These are phyloP conservation scores for Chaetodon auriga DNA, from an alignment of 2,113 vertebrate genomes.

Conservation along the genomic window DNA sequence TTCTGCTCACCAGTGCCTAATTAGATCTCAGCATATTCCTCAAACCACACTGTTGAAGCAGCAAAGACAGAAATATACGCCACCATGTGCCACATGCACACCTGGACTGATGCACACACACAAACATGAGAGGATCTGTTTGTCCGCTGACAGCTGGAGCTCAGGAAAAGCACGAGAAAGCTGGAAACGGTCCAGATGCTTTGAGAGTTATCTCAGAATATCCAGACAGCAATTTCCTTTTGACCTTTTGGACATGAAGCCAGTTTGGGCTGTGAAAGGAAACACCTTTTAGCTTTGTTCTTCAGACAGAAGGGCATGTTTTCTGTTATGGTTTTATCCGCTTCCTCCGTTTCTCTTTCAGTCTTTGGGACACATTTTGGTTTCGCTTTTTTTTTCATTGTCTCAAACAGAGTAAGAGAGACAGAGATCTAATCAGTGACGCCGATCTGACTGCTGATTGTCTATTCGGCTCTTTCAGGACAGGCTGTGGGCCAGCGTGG, in stretches of 20 bases:
- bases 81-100: background rate
- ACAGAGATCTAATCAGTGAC: background rate
- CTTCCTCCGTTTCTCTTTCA: background rate
- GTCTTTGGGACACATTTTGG: background rate
- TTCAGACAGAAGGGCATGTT: background rate
- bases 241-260: slow-evolving; percentile 28
- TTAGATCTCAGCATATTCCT: slow-evolving; percentile 60
- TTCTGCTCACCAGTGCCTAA: slow-evolving; percentile 57
- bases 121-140: slow-evolving; percentile 17
- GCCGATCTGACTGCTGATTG: slow-evolving; percentile 44
- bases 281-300: slow-evolving; percentile 8
- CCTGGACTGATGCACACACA: background rate
- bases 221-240: slow-evolving; percentile 44
- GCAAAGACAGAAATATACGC: slow-evolving; percentile 36
- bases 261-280: background rate
- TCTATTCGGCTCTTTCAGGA: slow-evolving; percentile 89
- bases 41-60: slow-evolving; percentile 36
- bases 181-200: slow-evolving; percentile 41
- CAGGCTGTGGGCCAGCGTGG: slow-evolving; percentile 95
- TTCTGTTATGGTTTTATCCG: background rate
- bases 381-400: background rate
- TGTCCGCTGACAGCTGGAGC: slow-evolving; percentile 20
- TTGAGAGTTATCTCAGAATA: slow-evolving; percentile 43
- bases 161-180: slow-evolving; percentile 33
- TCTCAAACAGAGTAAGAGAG: background rate